Conservation (phyloP, 1,140 invertebrate genomes). For the Saccostrea glomerata region DNA sequence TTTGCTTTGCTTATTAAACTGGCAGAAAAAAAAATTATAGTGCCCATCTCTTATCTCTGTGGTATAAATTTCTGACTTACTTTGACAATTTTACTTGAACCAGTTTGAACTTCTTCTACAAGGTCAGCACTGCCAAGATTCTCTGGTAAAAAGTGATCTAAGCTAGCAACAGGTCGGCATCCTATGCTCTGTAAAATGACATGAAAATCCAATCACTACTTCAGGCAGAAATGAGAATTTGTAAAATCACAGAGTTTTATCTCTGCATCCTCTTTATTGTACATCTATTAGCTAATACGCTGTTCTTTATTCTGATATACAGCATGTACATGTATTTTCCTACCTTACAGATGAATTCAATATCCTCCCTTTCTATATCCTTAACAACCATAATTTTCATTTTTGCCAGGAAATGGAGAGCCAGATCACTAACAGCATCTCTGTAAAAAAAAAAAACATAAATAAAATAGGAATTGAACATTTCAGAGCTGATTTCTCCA, state of each 20-base stretch:
- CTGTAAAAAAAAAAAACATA: slow-evolving; percentile 76
- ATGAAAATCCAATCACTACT: not conserved
- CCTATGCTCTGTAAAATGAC: slow-evolving; percentile 85
- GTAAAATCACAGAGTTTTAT: too few species aligned
- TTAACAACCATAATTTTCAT: slow-evolving; percentile 99
- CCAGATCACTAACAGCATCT: slow-evolving; percentile 97
- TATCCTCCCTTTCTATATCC: slow-evolving; percentile 98
- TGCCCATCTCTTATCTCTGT: not conserved
- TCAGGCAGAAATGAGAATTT: not conserved
- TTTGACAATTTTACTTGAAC: slow-evolving; percentile 95
- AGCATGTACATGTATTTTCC: slow-evolving; percentile 29
- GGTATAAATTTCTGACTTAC: slow-evolving; percentile 77
- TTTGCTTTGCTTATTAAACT: not conserved
- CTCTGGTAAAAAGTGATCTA: slow-evolving; percentile 98
- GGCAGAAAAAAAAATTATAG: not conserved
- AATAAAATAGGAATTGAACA: too few species aligned
- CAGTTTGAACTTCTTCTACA: slow-evolving; percentile 95
- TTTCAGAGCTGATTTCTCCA: too few species aligned
- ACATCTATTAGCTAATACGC: not conserved
- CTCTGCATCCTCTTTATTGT: too few species aligned
- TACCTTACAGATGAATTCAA: slow-evolving; percentile 97
- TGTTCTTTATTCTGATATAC: not conserved
- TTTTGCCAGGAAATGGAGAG: slow-evolving; percentile 98
- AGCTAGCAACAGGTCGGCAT: slow-evolving; percentile 97
- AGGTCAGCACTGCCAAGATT: slow-evolving; percentile 94